Evolutionary conservation across 2,888 invertebrate species (phyloP), one percentile per base, ranked within the genome.

Genomic region (Torymus tubicola): DNA sequence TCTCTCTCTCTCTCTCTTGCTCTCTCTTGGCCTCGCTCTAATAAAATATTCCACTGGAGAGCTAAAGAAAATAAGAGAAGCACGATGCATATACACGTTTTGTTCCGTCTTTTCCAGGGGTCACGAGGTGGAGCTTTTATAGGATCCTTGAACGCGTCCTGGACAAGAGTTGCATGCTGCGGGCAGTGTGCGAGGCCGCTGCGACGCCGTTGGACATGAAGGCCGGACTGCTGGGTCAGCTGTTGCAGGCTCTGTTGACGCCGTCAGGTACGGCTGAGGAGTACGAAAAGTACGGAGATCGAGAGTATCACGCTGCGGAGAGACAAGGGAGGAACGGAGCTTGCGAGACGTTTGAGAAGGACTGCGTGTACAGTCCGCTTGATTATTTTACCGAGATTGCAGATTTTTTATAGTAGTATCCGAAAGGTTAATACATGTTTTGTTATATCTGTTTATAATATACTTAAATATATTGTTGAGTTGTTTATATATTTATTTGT

Each of bases 171-270:
- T 96, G 96, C 91, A 90, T 96, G 85, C 91, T 96, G 83, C 93
- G 94, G 86, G 93, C 94, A 85, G 95, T 96, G 89, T 96, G 96
- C 89, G 96, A 96, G 89, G 93, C 94, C 50, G 94, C 96, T 0
- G 93, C 94, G 85, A 92, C 93, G 81, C 94, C 95, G 71, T 93
- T 96, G 31, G 31, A 31, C 31, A 31, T 3, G 31, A 31, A 31
- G 5, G 31, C 31, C 31, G 31, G 31, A 5, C 92, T 96, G 86
- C 93, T 95, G 83, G 95, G 94, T 42, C 95, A 96, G 91, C 92
- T 96, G 87, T 92, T 95, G 83, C 95, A 96, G 91, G 94, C 96
- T 85, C 90, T 96, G 87, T 93, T 96, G 88, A 95, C 95, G 21
- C 90, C 90, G 58, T 89, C 90, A 67, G 84, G 82, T 52, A 88